Conservation (phyloP, 2,888 invertebrate genomes). For the Drosophila sordidula region DNA sequence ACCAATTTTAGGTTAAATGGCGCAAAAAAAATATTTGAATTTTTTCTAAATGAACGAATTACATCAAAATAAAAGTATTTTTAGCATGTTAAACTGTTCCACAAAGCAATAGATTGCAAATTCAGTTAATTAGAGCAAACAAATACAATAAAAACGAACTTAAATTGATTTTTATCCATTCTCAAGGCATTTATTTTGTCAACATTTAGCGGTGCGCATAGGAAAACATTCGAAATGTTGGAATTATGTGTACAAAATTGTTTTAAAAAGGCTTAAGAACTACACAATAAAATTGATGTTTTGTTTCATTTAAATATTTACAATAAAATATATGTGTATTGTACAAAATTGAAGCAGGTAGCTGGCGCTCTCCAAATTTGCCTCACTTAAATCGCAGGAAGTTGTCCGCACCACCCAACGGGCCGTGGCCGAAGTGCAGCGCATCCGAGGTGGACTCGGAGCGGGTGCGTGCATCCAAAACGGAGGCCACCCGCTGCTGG, state of each 20-base stretch:
- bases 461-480: conserved; percentile 81
- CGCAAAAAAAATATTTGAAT: background rate
- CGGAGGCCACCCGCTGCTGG: conserved; percentile 76
- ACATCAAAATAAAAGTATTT: too few species aligned
- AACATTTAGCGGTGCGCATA: conserved; percentile 39
- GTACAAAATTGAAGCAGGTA: conserved; percentile 31
- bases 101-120: too few species aligned
- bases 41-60: too few species aligned
- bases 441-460: conserved; percentile 80
- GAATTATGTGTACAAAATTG: conserved; percentile 19
- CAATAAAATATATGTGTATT: conserved; percentile 57
- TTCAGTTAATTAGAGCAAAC: too few species aligned
- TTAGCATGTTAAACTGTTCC: too few species aligned
- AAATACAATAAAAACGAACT: background rate
- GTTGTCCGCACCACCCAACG: conserved; percentile 69
- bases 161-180: background rate
- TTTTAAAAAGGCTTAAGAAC: conserved; percentile 49
- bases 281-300: conserved; percentile 41
- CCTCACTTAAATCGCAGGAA: conserved; percentile 62
- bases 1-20: background rate
- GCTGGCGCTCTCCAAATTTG: background rate
- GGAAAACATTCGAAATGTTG: conserved; percentile 46
- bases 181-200: conserved; percentile 50
- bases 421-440: conserved; percentile 83
- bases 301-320: conserved; percentile 69